Evolutionary conservation across 2,797 vertebrate species (phyloP).

Genomic region (Carapus acus): DNA sequence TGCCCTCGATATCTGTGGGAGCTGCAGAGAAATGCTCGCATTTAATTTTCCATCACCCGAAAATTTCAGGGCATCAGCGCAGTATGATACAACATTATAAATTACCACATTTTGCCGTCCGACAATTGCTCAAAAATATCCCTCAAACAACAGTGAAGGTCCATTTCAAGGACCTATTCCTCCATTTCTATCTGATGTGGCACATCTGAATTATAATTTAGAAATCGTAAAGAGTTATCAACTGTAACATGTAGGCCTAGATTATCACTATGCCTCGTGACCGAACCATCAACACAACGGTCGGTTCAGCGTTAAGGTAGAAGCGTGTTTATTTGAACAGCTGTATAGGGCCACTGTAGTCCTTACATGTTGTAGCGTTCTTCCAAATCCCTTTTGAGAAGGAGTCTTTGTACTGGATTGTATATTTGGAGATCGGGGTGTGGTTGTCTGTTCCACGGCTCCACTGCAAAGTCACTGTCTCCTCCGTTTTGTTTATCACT

Average conservation of each 20-base stretch:
- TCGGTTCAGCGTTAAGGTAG: slow-evolving; percentile 22
- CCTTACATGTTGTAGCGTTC: slow-evolving; percentile 87
- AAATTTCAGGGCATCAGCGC: slow-evolving; percentile 1
- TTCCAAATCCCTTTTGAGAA: slow-evolving; percentile 81
- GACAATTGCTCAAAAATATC: slow-evolving; percentile 20
- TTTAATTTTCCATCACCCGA: slow-evolving; percentile 19
- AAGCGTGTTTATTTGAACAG: slow-evolving; percentile 40
- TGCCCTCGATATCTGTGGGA: slow-evolving; percentile 86
- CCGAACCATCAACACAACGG: slow-evolving; percentile 22
- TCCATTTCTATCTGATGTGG: slow-evolving; percentile 24
- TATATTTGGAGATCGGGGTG: slow-evolving; percentile 94
- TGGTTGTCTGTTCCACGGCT: slow-evolving; percentile 94
- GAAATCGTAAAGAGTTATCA: slow-evolving; percentile 23
- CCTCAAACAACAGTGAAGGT: slow-evolving; percentile 26
- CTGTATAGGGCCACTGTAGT: neutral
- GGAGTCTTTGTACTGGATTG: slow-evolving; percentile 81
- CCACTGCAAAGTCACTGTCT: slow-evolving; percentile 82
- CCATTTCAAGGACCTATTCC: slow-evolving; percentile 26
- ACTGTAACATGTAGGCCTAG: slow-evolving; percentile 20
- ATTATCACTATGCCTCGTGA: slow-evolving; percentile 28
- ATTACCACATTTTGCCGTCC: slow-evolving; percentile 1
- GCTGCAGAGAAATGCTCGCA: slow-evolving; percentile 61
- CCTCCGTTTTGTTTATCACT: slow-evolving; percentile 78
- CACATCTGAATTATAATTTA: slow-evolving; percentile 25
- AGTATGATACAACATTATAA: slow-evolving; percentile 21